Evolutionary conservation across 2,888 invertebrate species (phyloP), one percentile per base, ranked within the genome.

Genomic region (Clivina fossor): DNA sequence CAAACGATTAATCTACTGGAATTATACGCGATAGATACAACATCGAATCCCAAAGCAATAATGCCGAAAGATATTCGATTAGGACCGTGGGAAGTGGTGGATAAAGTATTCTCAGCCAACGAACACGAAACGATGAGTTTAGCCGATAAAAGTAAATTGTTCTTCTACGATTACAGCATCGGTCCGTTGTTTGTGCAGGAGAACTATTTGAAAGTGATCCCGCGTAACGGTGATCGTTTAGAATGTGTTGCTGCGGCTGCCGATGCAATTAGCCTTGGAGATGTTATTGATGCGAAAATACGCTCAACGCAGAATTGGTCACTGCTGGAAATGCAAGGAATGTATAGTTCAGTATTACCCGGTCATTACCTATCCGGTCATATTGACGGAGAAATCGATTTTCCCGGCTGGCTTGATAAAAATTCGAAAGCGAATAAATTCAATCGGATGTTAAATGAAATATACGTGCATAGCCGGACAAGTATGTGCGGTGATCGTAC

Each of bases 161-260:
- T 98, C 77, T 99, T 98, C 76, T 87, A 92, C 68, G 99, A 99
- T 78, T 99, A 99, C 76, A 93, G 87, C 66, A 81, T 99, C 60
- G 87, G 88, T n/a, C 93, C 97, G 1, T 78, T 99, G 9, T 99
- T 99, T 75, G 94, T 99, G 0, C 96, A 98, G 67, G 98, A 99
- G 73, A 99, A 98, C 75, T 99, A 99, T 74, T 75, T 92, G 13
- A 80, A 80, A 61, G 92, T 91, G 1, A 73, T 76, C n/a, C 93
- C 94, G 0, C 80, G 82, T 57, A 84, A 81, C 87, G 88, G 75
- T 72, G 74, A 71, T 53, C 54, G 33, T 4, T 55, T 68, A 56
- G 76, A 83, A 20, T 80, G 86, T 61, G 74, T 94, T 28, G 85
- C 91, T n/a, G 72, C 80, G 56, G 84, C 93, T 0, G 92, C 97